A percentile compares a stretch with the other conserved stretches of the same genome.
These are phyloP conservation scores for Hyalella azteca DNA, from an alignment of 2,888 invertebrate genomes.

Conservation along the genomic window DNA sequence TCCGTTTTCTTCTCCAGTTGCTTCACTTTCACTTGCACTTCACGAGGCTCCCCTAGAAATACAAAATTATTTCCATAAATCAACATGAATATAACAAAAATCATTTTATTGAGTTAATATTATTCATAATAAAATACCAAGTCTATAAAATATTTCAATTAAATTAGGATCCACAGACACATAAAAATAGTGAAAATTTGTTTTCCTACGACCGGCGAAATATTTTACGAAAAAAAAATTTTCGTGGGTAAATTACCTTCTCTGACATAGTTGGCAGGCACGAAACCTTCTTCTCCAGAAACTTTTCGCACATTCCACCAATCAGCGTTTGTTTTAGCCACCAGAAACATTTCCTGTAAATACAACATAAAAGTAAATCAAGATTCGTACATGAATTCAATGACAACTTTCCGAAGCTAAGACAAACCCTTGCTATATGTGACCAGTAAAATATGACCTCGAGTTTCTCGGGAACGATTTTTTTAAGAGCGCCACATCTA, in stretches of 20 bases:
- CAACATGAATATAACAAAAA: background rate
- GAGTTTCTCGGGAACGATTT: too few species aligned
- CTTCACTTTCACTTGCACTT: conserved; percentile 82
- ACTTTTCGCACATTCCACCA: conserved; percentile 99
- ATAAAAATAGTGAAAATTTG: background rate
- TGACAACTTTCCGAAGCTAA: background rate
- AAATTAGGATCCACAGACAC: background rate
- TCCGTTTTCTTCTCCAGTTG: conserved; percentile 83
- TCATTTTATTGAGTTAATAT: too few species aligned
- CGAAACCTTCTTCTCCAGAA: conserved; percentile 92
- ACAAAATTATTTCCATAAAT: background rate
- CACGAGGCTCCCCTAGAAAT: conserved; percentile 83
- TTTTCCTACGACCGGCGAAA: too few species aligned
- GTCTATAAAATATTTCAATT: too few species aligned
- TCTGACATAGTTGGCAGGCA: conserved; percentile 94
- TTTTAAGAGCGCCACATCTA: too few species aligned
- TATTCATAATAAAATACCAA: too few species aligned
- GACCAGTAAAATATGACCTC: background rate
- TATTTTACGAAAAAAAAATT: too few species aligned
- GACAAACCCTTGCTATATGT: background rate
- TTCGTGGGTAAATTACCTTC: too few species aligned
- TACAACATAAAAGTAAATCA: background rate
- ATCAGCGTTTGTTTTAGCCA: conserved; percentile 94
- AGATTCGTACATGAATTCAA: too few species aligned
- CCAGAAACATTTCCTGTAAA: conserved; percentile 77